A percentile compares a stretch with the other conserved stretches of the same genome.
phyloP scores from a whole-genome alignment of 2,113 vertebrate genomes.

The Actenoides hombroni region DNA sequence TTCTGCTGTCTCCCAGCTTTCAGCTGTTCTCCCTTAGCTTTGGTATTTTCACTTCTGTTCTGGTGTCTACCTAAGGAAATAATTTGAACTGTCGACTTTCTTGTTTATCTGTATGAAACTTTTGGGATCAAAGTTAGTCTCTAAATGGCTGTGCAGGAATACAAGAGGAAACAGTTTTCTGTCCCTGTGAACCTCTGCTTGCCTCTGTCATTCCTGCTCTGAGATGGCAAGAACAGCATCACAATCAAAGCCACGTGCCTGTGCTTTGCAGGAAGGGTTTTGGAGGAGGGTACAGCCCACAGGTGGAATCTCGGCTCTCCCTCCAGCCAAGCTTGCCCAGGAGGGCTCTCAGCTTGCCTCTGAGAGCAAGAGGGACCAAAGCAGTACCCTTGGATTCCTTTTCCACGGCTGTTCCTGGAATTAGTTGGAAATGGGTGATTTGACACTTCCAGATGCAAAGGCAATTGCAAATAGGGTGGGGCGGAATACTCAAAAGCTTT shows the following conservation, averaged over 20 bases:
- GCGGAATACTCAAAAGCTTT: not conserved
- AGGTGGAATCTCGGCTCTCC: not conserved
- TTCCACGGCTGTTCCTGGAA: not conserved
- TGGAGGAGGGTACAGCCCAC: not conserved
- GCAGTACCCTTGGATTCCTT: not conserved
- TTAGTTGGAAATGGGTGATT: not conserved
- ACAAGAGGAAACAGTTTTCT: not conserved
- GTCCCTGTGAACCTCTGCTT: not conserved
- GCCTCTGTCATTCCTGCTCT: not conserved
- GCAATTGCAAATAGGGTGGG: not conserved
- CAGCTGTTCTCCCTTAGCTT: not conserved
- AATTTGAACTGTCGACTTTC: not conserved
- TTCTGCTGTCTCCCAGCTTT: not conserved
- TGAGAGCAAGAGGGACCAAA: not conserved
- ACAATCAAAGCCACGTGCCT: accelerated
- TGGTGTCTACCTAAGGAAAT: not conserved
- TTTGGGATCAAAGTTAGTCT: not conserved
- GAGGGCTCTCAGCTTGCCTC: not conserved
- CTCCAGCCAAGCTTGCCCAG: not conserved
- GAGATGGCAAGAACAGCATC: not conserved
- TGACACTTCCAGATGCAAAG: not conserved
- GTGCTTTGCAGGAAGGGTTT: not conserved
- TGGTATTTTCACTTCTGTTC: not conserved
- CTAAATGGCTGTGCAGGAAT: not conserved
- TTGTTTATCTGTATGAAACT: not conserved